Percentiles rank a stretch among this genome's conserved stretches.
Evolutionary conservation across 1,140 invertebrate species (phyloP).

Genomic region (Geopemphigus sp.): DNA sequence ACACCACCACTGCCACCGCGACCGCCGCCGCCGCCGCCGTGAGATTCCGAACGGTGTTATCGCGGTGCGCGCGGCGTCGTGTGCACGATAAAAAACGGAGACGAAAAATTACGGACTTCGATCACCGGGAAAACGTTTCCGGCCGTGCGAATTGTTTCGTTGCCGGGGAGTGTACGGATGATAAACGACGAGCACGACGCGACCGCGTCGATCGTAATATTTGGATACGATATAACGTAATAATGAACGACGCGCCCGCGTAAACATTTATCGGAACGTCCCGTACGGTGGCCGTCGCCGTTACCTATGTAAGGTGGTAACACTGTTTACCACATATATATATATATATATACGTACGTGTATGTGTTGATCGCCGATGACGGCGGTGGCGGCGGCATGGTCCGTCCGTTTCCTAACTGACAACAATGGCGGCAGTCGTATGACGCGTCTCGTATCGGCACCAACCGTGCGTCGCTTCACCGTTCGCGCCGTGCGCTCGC

Average conservation of each 20-base stretch:
- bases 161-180: too few species aligned
- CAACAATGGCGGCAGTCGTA: constrained; percentile 49
- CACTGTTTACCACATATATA: constrained; percentile 7
- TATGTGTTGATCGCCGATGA: constrained; percentile 11
- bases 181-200: background rate
- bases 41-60: constrained; percentile 27
- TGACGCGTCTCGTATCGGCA: constrained; percentile 29
- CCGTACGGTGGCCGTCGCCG: background rate
- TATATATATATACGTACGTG: background rate
- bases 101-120: constrained; percentile 7
- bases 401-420: constrained; percentile 49
- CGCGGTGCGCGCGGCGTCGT: too few species aligned
- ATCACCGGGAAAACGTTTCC: background rate
- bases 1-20: background rate
- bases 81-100: constrained; percentile 8
- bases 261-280: background rate
- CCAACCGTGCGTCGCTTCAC: background rate
- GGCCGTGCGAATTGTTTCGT: too few species aligned
- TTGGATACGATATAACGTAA: too few species aligned
- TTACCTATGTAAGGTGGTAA: constrained; percentile 18
- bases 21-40: background rate
- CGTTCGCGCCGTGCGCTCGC: background rate
- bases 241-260: too few species aligned
- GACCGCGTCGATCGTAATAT: too few species aligned
- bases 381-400: constrained; percentile 45